A percentile compares a stretch with the other conserved stretches of the same genome.
phyloP scores from a whole-genome alignment of 1,140 invertebrate species.

The Euglossa dilemma region DNA sequence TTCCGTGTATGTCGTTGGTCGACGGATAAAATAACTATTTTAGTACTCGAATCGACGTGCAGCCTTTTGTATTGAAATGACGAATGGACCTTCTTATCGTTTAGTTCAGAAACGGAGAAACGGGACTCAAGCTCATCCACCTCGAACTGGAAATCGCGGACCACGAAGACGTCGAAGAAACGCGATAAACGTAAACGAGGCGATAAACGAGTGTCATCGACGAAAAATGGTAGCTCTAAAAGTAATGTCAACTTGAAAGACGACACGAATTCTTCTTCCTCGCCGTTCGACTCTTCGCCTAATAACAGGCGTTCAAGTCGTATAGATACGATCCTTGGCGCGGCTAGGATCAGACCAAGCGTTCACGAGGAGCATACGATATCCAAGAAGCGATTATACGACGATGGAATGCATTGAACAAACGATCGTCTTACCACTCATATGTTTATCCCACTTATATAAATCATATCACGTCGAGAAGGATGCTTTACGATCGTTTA shows the following conservation, averaged over 20 bases:
- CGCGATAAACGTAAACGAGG: slow-evolving; percentile 16
- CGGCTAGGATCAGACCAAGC: slow-evolving; percentile 67
- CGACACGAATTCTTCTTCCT: background rate
- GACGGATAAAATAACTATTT: background rate
- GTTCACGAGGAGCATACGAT: slow-evolving; percentile 67
- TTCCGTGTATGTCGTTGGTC: background rate
- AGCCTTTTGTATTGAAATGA: background rate
- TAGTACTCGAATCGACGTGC: background rate
- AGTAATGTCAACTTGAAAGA: background rate
- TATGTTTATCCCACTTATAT: background rate
- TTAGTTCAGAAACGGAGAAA: slow-evolving; percentile 34
- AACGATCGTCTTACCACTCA: background rate
- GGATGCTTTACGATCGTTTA: background rate
- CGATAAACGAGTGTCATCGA: background rate
- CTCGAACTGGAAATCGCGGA: background rate
- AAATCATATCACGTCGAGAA: background rate
- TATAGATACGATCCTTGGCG: background rate
- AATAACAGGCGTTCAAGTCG: background rate
- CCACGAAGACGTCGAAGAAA: background rate
- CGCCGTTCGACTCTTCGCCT: slow-evolving; percentile 7
- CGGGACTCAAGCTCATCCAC: slow-evolving; percentile 17
- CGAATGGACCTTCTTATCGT: slow-evolving; percentile 2
- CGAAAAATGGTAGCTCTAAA: background rate
- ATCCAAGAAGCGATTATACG: slow-evolving; percentile 46
- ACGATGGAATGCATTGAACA: slow-evolving; percentile 14